Evolutionary conservation across 2,888 invertebrate species (phyloP).

Genomic region (Drosophila formosana): DNA sequence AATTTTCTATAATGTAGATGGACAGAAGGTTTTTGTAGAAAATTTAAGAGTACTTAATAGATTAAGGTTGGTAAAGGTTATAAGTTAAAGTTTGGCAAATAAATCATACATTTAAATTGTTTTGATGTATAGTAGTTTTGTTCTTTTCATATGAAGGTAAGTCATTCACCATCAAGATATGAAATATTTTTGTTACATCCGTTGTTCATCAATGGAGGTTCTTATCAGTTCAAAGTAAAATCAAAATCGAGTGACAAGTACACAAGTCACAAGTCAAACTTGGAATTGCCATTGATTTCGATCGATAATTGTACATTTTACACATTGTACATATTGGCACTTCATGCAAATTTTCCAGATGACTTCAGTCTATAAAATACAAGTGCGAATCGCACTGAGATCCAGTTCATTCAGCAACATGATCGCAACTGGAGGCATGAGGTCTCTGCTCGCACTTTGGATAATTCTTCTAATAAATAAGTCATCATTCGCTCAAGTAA

Average conservation of each 20-base stretch:
- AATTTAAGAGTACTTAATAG: too few species aligned
- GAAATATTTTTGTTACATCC: slow-evolving; percentile 13
- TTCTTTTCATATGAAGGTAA: background rate
- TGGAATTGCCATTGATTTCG: slow-evolving; percentile 30
- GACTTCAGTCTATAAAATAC: slow-evolving; percentile 48
- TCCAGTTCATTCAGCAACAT: slow-evolving; percentile 45
- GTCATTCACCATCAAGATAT: slow-evolving; percentile 22
- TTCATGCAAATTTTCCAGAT: slow-evolving; percentile 48
- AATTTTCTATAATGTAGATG: too few species aligned
- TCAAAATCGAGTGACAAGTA: slow-evolving; percentile 29
- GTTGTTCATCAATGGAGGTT: slow-evolving; percentile 22
- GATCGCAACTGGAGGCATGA: slow-evolving; percentile 38
- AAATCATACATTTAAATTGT: background rate
- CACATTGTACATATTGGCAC: slow-evolving; percentile 60
- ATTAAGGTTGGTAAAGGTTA: background rate
- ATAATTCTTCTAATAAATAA: slow-evolving; percentile 28
- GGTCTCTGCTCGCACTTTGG: slow-evolving; percentile 34
- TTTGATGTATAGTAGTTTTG: background rate
- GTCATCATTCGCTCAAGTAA: slow-evolving; percentile 45
- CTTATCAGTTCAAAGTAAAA: slow-evolving; percentile 45
- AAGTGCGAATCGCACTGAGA: slow-evolving; percentile 15
- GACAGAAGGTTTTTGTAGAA: too few species aligned
- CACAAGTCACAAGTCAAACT: slow-evolving; percentile 25
- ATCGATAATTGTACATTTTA: slow-evolving; percentile 53
- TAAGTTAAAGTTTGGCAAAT: background rate